Conservation (phyloP, 2,797 vertebrate genomes). For the Alosa sapidissima region DNA sequence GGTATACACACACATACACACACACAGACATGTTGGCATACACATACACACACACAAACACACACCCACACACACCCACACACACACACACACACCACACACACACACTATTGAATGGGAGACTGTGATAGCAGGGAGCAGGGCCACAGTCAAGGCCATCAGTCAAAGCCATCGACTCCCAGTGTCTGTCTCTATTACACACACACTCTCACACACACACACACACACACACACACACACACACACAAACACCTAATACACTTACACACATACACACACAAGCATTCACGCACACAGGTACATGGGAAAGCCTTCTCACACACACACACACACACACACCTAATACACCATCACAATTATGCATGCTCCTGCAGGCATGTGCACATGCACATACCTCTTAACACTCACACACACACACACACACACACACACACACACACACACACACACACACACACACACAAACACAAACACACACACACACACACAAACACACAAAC, state of each 20-base stretch:
- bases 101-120: neutral
- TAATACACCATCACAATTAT: neutral
- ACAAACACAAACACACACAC: neutral
- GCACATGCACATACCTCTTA: no score
- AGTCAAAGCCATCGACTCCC: conserved; percentile 42
- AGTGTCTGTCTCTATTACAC: conserved; percentile 7
- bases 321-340: neutral
- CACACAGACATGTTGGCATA: no score
- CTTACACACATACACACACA: neutral
- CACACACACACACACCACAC: neutral
- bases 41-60: neutral
- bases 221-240: conserved; percentile 25
- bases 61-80: neutral
- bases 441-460: neutral
- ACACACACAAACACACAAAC: neutral
- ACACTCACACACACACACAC: neutral
- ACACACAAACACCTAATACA: neutral
- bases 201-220: conserved; percentile 18
- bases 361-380: no score
- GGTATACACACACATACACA: no score
- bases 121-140: conserved; percentile 43
- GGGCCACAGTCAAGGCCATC: conserved; percentile 43
- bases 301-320: neutral
- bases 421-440: neutral
- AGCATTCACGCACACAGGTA: neutral